Percentiles rank a stretch among this genome's conserved stretches.
These are phyloP conservation scores for Montipora foliosa DNA, from an alignment of 64 coral and sea anemone genomes.

Conservation along the genomic window DNA sequence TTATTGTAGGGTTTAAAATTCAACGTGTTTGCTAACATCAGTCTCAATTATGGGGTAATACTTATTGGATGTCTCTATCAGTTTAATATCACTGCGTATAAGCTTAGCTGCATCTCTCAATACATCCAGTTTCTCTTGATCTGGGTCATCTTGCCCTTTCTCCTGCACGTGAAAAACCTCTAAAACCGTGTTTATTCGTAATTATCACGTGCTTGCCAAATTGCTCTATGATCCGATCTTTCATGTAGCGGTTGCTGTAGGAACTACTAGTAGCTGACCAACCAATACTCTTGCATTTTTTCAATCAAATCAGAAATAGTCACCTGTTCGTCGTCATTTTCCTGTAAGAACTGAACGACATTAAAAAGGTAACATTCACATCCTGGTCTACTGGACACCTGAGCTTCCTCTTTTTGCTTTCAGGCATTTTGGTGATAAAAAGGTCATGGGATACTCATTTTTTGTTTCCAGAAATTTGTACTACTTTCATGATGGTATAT, in stretches of 20 bases:
- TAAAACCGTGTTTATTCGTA: conserved; percentile 13
- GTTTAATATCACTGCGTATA: conserved; percentile 38
- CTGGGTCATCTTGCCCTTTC: not conserved
- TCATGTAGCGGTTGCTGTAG: not conserved
- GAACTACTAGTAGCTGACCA: not conserved
- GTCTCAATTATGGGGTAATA: not conserved
- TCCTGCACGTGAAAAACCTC: conserved; percentile 50
- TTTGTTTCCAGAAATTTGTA: conserved; percentile 16
- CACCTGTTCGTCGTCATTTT: not conserved
- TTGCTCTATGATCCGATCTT: not conserved
- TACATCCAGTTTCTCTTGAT: conserved; percentile 39
- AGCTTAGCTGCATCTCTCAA: conserved; percentile 26
- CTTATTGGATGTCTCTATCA: not conserved
- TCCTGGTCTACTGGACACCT: not conserved
- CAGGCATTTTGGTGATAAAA: not conserved
- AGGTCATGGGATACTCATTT: not conserved
- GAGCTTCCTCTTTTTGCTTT: not conserved
- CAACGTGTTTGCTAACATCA: conserved; percentile 6
- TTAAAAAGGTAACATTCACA: not conserved
- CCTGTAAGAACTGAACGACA: not conserved
- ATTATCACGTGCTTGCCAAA: conserved; percentile 52
- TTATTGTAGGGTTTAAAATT: not conserved
- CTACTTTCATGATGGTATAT: not conserved
- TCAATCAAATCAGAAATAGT: not conserved
- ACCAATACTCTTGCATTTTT: not conserved